Evolutionary conservation across 2,797 vertebrate genomes (phyloP).

Genomic region (Megaceryle alcyon): DNA sequence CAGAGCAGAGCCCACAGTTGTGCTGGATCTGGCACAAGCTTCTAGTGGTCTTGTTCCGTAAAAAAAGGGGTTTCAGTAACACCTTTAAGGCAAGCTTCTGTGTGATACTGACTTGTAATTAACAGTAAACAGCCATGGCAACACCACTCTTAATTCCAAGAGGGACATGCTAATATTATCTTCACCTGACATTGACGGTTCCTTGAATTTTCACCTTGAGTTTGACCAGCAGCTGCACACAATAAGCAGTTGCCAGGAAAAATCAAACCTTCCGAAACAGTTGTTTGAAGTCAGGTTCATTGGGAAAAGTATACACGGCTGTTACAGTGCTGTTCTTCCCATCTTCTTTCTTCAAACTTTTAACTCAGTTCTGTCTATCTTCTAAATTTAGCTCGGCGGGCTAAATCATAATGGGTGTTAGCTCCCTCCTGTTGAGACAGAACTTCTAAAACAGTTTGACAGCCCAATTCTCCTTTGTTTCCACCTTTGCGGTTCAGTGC

Average conservation of each 20-base stretch:
- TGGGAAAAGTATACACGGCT: background rate
- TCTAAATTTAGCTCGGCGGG: background rate
- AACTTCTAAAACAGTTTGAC: background rate
- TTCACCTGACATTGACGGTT: background rate
- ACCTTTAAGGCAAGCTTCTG: background rate
- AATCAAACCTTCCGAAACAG: background rate
- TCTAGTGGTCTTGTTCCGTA: background rate
- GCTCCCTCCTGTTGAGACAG: background rate
- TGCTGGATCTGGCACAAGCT: background rate
- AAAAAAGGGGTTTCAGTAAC: background rate
- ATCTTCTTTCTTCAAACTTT: too few relatives aligned
- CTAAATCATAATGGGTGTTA: background rate
- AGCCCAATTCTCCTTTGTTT: background rate
- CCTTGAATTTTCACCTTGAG: background rate
- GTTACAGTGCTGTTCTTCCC: background rate
- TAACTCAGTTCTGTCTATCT: too few relatives aligned
- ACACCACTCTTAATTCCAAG: background rate
- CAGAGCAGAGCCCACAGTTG: background rate
- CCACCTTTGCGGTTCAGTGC: too few relatives aligned
- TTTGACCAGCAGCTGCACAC: background rate
- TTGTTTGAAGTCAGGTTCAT: background rate
- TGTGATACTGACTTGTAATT: fast-evolving
- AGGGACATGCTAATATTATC: background rate
- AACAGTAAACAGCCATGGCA: background rate
- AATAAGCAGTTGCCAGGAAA: background rate